Percentiles rank a stretch among this genome's conserved stretches.
These are phyloP conservation scores for Ptychobarbus kaznakovi DNA, from an alignment of 2,797 vertebrate species.

Conservation along the genomic window DNA sequence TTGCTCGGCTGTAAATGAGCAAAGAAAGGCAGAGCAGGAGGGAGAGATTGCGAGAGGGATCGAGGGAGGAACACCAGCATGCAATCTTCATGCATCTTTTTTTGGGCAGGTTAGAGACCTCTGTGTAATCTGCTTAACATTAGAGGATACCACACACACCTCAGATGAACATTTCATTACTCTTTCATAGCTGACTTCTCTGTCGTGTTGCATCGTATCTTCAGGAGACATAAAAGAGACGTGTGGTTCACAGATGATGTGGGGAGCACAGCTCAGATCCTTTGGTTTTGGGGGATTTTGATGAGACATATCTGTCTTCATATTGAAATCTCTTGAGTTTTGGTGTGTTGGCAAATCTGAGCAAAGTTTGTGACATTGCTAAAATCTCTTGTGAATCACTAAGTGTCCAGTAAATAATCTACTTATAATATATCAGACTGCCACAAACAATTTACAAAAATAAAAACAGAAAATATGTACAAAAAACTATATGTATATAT, in stretches of 20 bases:
- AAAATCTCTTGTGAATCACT: background rate
- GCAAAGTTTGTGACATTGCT: background rate
- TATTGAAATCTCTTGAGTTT: background rate
- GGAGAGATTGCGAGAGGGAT: background rate
- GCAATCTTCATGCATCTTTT: conserved; percentile 11
- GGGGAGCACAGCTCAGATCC: background rate
- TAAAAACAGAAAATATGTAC: no score
- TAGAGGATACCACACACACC: background rate
- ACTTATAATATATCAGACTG: no score
- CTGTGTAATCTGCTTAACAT: conserved; percentile 19
- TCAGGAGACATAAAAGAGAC: conserved; percentile 1
- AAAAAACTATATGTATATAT: no score
- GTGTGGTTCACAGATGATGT: background rate
- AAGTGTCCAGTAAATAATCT: background rate
- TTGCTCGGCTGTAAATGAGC: conserved; percentile 33
- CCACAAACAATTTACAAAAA: no score
- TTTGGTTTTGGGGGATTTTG: background rate
- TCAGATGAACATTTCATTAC: background rate
- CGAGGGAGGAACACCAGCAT: background rate
- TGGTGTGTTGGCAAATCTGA: background rate
- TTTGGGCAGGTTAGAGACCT: conserved; percentile 3
- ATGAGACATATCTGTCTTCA: background rate
- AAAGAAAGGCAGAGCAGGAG: conserved; percentile 18
- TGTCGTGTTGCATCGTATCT: background rate
- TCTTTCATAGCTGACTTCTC: background rate